Base-by-base conservation (phyloP, 2,113 vertebrate genomes). In the Planiliza haematocheilus region DNA sequence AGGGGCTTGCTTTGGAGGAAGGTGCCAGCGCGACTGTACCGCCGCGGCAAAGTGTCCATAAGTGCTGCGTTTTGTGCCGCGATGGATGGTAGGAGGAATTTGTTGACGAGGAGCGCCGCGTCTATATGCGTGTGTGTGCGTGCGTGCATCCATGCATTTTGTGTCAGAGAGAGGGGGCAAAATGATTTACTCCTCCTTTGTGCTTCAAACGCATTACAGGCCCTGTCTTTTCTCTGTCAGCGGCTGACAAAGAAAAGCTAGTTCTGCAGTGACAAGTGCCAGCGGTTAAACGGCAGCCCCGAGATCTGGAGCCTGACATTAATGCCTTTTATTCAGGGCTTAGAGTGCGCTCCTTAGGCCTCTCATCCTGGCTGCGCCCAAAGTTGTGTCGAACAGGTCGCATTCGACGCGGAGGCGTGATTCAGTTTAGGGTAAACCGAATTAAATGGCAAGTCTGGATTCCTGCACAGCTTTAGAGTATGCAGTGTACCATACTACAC, bases 211-310 rank as follows among this genome's bases (percentile, higher is more conserved):
- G 50, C 67, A 81, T 73, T 73, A 48, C 55, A 81, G 41, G 58
- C 34, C 46, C 38, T 41, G 53, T 68, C 58, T 50, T 68, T 72
- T 62, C 9, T 20, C 57, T 61, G 63, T 67, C 73, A 65, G 48
- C 14, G 37, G 43, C 53, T 69, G 76, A 34, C 64, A 66, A 63
- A 76, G 46, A 70, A 76, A 72, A 73, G 18, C 42, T 46, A 56
- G 34, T 70, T 81, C 66, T 62, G 41, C 65, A 63, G 4, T 74
- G 76, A 80, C 74, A 73, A 78, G 72, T 73, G 50, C 20, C 41
- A 45, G 72, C 57, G 67, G 72, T 74, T 77, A 56, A 2, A 4
- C 20, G 42, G 34, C 73, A 67, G 65, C 46, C 51, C 51, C 0
- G 16, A 39, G 24, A 73, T 75, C 55, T 77, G 30, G 10, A 69